A percentile compares a stretch with the other conserved stretches of the same genome.
Evolutionary conservation across 2,888 invertebrate species (phyloP).

Genomic region (Acheta domesticus): DNA sequence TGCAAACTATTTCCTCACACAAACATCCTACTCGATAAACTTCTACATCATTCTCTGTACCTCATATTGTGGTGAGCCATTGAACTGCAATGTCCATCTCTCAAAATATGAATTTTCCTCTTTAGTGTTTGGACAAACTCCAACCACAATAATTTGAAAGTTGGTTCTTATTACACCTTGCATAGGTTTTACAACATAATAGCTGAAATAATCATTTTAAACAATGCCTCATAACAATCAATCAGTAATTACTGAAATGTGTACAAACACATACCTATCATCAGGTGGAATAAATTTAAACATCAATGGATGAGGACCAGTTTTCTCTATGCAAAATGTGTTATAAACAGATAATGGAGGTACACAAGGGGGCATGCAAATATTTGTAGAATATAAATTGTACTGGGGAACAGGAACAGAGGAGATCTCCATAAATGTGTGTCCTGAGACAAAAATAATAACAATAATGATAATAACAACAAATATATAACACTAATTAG

Average conservation of each 20-base stretch:
- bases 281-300: constrained; percentile 49
- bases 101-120: constrained; percentile 46
- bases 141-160: constrained; percentile 47
- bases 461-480: background rate
- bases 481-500: too few relatives aligned
- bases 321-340: constrained; percentile 47
- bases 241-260: background rate
- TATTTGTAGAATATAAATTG: constrained; percentile 41
- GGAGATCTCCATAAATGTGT: constrained; percentile 39
- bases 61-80: constrained; percentile 45
- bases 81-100: constrained; percentile 49
- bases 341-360: constrained; percentile 42
- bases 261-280: constrained; percentile 31
- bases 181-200: constrained; percentile 49
- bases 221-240: background rate
- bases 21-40: background rate
- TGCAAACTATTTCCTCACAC: background rate
- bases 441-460: constrained; percentile 37
- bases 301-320: constrained; percentile 47
- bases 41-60: constrained; percentile 25
- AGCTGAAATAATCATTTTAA: constrained; percentile 38
- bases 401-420: constrained; percentile 43
- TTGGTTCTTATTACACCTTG: constrained; percentile 46
- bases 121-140: constrained; percentile 43
- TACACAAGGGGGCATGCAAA: constrained; percentile 44